Evolutionary conservation across 2,113 vertebrate genomes (phyloP), one percentile per base, ranked within the genome.

Genomic region (Circaetus gallicus): DNA sequence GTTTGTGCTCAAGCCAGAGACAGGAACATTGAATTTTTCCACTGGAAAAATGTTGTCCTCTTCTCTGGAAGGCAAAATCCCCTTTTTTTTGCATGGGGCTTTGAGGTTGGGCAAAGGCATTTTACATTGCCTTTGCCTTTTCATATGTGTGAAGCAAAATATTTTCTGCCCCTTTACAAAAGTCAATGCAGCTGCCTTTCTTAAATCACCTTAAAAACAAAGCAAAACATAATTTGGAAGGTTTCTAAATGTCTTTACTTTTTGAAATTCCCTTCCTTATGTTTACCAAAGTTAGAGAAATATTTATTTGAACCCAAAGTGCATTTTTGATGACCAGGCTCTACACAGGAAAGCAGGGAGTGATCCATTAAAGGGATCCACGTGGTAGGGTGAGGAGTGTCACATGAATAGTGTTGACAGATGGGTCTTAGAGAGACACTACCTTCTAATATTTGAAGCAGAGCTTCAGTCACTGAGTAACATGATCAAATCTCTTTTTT

Each of bases 61-160:
- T 32, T 69, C 0, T 0, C 40, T 49, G n/a, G 49, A 50, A n/a
- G 58, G 12, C 34, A 90, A 94, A 76, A 58, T 53, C 24, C 6
- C 3, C 1, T 17, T 7, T 6, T n/a, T 24, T 56, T 52, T 11
- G 1, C 6, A 18, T 8, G 13, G 16, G 29, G 5, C 13, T 73
- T 49, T 63, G 53, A 49, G 43, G 13, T 2, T 43, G 20, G 10
- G 4, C 38, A 69, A 20, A 43, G 28, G 9, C 19, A 61, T 79
- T 78, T 79, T 28, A 62, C 14, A 1, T 20, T 52, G 34, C 20
- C 29, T 71, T 50, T 61, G 25, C 52, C 32, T 76, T 89, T 80
- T 55, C 4, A 7, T 67, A 16, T 2, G 0, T 6, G 9, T 0
- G 2, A 79, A 67, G 16, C 9, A 59, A 72, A 90, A 50, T 38